Percentiles rank a stretch among this genome's conserved stretches.
Evolutionary conservation across 2,888 invertebrate species (phyloP).

Genomic region (Diarsia dahlii): DNA sequence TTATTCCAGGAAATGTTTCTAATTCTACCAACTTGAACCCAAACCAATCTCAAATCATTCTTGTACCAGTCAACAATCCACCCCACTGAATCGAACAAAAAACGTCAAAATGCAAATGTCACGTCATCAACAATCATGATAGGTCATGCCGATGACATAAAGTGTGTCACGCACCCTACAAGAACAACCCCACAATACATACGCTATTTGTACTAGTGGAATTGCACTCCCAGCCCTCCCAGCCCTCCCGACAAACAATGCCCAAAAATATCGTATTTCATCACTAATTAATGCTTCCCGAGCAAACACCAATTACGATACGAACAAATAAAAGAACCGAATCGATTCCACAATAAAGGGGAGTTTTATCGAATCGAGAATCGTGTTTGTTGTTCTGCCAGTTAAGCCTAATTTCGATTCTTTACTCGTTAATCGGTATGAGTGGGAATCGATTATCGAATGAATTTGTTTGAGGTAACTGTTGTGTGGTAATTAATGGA

Average conservation of each 20-base stretch:
- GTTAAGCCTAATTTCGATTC: conserved; percentile 83
- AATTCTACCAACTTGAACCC: not conserved
- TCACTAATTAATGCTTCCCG: conserved; percentile 84
- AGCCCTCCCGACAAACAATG: conserved; percentile 69
- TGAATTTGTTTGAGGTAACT: conserved; percentile 49
- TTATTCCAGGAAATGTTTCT: not conserved
- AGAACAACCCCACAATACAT: not conserved
- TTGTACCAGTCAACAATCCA: not conserved
- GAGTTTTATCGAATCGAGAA: conserved; percentile 78
- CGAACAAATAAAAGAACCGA: conserved; percentile 80
- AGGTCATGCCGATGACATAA: conserved; percentile 11
- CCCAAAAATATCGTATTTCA: conserved; percentile 86
- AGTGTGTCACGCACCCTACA: conserved; percentile 16
- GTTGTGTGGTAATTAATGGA: conserved; percentile 48
- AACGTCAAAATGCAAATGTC: not conserved
- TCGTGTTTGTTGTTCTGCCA: conserved; percentile 79
- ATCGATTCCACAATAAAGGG: conserved; percentile 77
- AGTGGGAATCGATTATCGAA: conserved; percentile 64
- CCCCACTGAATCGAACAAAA: not conserved
- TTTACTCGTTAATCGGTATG: conserved; percentile 73
- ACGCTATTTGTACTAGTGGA: conserved; percentile 20
- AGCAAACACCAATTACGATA: conserved; percentile 86
- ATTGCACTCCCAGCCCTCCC: conserved; percentile 58
- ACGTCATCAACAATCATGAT: not conserved
- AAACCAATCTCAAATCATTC: not conserved